phyloP scores from a whole-genome alignment of 2,888 invertebrate genomes.

The Clistopyga incitator region DNA sequence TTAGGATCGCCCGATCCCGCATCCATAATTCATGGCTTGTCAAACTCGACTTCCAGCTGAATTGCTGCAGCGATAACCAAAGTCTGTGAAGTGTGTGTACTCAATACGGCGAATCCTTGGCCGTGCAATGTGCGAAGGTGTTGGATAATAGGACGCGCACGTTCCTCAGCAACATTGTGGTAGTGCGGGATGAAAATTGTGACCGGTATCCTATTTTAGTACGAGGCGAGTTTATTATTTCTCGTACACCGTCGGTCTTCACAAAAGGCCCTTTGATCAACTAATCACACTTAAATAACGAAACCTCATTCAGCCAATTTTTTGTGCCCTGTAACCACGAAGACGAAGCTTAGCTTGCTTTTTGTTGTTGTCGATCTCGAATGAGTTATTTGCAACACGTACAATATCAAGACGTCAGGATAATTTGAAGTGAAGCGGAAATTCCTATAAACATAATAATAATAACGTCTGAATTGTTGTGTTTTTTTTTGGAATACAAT shows the following conservation, averaged over 20 bases:
- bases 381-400: too few species aligned
- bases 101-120: not conserved
- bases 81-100: not conserved
- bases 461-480: too few species aligned
- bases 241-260: not conserved
- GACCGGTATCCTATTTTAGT: not conserved
- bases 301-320: not conserved
- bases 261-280: not conserved
- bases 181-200: too few species aligned
- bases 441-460: too few species aligned
- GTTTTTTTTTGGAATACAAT: too few species aligned
- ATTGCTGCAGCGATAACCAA: not conserved
- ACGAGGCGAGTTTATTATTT: not conserved
- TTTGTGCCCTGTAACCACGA: not conserved
- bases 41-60: not conserved
- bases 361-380: too few species aligned
- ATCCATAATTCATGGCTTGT: conserved; percentile 44
- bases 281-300: not conserved
- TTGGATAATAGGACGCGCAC: not conserved
- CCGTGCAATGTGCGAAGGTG: not conserved
- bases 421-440: too few species aligned
- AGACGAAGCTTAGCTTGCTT: too few species aligned
- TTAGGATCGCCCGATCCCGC: conserved; percentile 38
- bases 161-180: not conserved
- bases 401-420: too few species aligned